These are phyloP conservation scores for Pheosia tremula DNA, from an alignment of 2,888 invertebrate genomes.

Conservation along the genomic window DNA sequence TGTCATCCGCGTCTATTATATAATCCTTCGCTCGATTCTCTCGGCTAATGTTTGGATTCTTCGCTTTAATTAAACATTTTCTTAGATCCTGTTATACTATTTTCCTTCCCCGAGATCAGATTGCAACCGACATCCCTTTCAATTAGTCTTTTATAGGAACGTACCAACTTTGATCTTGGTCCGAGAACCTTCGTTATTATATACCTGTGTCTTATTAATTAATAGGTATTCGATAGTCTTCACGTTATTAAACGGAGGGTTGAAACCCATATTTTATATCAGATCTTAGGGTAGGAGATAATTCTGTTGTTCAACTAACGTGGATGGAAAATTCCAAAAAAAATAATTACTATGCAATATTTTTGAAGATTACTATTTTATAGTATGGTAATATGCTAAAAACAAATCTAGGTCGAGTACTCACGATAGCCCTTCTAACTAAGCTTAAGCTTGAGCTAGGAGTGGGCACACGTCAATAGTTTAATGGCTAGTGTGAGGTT, in stretches of 20 bases:
- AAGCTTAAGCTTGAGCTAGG: too few species aligned
- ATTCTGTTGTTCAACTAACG: too few species aligned
- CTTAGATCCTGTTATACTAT: constrained; percentile 29
- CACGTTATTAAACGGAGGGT: not conserved
- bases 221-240: not conserved
- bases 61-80: constrained; percentile 50
- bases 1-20: constrained; percentile 31
- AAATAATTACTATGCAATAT: too few species aligned
- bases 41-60: constrained; percentile 50
- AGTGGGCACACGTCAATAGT: too few species aligned
- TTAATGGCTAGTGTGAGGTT: too few species aligned
- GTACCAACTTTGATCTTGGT: constrained; percentile 30
- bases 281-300: not conserved
- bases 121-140: constrained; percentile 26
- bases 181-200: constrained; percentile 13
- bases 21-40: constrained; percentile 52
- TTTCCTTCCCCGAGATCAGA: constrained; percentile 27
- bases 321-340: too few species aligned
- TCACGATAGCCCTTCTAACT: too few species aligned
- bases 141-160: constrained; percentile 27
- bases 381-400: too few species aligned
- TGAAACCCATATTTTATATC: not conserved
- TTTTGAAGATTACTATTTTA: too few species aligned
- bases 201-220: not conserved
- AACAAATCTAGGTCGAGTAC: too few species aligned